Evolutionary conservation across 1,140 invertebrate species (phyloP).

Genomic region (Lordiphosa clarofinis): DNA sequence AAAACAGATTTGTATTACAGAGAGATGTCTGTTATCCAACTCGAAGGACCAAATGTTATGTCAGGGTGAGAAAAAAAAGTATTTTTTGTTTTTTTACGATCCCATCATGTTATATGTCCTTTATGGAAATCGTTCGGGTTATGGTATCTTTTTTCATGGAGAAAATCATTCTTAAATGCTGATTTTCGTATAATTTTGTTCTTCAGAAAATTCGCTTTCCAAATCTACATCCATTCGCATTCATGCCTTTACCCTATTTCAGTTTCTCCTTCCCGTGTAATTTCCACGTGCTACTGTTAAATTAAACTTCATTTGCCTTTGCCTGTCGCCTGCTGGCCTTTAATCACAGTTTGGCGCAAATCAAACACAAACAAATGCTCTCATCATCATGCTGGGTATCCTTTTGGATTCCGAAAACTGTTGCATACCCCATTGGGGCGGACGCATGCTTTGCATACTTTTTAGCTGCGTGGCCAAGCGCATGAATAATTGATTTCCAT

Average conservation of each 20-base stretch:
- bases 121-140: no score
- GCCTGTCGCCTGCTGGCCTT: slow-evolving; percentile 34
- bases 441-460: slow-evolving; percentile 64
- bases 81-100: no score
- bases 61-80: no score
- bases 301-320: slow-evolving; percentile 53
- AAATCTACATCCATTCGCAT: no score
- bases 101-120: no score
- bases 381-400: slow-evolving; percentile 19
- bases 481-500: slow-evolving; percentile 78
- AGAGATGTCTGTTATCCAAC: no score
- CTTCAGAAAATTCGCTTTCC: no score
- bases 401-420: slow-evolving; percentile 47
- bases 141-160: no score
- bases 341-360: slow-evolving; percentile 66
- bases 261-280: neutral
- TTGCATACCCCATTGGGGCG: slow-evolving; percentile 50
- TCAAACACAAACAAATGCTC: slow-evolving; percentile 67
- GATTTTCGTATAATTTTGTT: no score
- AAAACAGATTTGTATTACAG: no score
- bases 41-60: no score
- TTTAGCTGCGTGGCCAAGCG: slow-evolving; percentile 62
- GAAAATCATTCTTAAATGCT: no score
- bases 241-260: neutral
- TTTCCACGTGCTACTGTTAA: slow-evolving; percentile 28